Evolutionary conservation across 2,113 vertebrate genomes (phyloP).

Genomic region (Telmatochromis sp.): DNA sequence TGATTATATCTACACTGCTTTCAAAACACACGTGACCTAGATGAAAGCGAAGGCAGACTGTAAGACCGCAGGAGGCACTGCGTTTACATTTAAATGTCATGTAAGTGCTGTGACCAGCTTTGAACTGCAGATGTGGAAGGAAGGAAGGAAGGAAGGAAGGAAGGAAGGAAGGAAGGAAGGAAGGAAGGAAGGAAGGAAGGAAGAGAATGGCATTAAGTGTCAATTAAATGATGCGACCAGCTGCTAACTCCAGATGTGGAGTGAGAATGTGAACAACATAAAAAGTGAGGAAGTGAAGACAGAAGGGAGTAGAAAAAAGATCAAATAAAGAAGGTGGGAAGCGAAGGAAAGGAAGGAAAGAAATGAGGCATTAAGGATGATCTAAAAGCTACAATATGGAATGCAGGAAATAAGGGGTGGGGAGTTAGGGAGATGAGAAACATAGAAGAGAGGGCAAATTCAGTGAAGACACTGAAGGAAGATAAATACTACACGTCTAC

Average conservation of each 20-base stretch:
- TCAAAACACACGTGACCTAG: background rate
- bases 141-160: background rate
- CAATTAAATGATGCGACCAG: background rate
- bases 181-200: background rate
- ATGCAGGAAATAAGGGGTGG: background rate
- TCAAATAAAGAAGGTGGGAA: background rate
- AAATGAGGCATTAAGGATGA: background rate
- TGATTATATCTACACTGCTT: background rate
- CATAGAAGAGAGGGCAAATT: background rate
- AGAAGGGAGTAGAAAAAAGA: background rate
- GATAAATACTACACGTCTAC: conserved; percentile 24
- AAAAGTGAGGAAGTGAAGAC: background rate
- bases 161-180: background rate
- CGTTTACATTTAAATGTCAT: background rate
- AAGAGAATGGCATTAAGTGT: background rate
- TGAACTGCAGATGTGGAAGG: background rate
- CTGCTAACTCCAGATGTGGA: background rate
- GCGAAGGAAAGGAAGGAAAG: background rate
- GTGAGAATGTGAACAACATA: background rate
- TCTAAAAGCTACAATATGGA: background rate
- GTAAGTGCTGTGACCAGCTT: background rate
- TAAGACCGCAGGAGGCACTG: background rate
- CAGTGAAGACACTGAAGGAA: background rate
- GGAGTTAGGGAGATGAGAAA: background rate
- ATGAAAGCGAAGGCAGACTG: background rate